Conservation (phyloP, 2,113 vertebrate genomes). For the Malurus melanocephalus region DNA sequence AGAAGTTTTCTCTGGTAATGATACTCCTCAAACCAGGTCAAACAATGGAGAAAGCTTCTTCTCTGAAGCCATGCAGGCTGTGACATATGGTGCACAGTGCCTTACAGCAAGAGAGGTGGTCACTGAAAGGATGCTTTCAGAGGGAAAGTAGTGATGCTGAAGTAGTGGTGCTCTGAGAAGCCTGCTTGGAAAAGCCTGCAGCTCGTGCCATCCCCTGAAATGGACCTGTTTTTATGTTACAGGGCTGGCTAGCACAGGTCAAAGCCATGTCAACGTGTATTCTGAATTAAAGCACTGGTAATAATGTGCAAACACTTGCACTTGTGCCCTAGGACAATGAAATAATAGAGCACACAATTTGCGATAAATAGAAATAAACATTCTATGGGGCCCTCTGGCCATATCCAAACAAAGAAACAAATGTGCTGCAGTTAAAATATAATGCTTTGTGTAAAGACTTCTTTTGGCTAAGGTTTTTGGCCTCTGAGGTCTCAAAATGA, state of each 20-base stretch:
- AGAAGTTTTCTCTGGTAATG: not conserved
- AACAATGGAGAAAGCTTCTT: not conserved
- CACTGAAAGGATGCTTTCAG: not conserved
- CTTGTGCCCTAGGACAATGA: not conserved
- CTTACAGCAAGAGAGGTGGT: not conserved
- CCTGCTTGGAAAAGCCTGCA: not conserved
- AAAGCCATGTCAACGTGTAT: not conserved
- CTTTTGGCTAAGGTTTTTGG: not conserved
- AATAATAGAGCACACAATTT: not conserved
- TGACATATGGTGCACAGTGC: not conserved
- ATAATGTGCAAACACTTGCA: not conserved
- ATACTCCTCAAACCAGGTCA: not conserved
- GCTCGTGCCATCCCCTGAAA: not conserved
- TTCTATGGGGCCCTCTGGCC: not conserved
- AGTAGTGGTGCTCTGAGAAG: not conserved
- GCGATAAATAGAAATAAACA: not conserved
- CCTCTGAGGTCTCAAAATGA: not conserved
- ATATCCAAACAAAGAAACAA: not conserved
- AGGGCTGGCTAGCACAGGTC: not conserved
- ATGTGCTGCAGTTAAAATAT: not conserved
- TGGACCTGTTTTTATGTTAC: not conserved
- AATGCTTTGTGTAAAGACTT: not conserved
- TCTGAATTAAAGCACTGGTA: not conserved
- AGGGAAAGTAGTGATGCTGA: not conserved
- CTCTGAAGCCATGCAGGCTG: not conserved